Evolutionary conservation across 2,113 vertebrate genomes (phyloP).

Genomic region (Pelmatolapia mariae): DNA sequence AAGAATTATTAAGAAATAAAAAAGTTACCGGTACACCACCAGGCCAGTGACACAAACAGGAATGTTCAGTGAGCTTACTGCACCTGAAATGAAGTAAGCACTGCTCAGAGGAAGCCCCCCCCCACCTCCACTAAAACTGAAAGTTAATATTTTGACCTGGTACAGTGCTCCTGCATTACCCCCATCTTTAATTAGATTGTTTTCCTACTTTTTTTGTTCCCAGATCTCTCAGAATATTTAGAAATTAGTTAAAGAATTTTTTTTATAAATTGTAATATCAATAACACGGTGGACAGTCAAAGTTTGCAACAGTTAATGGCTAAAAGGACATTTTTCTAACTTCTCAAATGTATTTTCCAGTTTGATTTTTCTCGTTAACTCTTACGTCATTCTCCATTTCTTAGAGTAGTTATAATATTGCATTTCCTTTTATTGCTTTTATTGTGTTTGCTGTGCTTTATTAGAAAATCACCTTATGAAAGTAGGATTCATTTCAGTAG

Average conservation of each 20-base stretch:
- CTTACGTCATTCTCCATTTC: not conserved
- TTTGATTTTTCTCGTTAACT: not conserved
- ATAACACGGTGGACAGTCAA: rapidly evolving
- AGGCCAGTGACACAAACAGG: not conserved
- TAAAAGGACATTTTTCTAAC: not conserved
- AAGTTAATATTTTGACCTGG: not conserved
- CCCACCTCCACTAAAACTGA: not conserved
- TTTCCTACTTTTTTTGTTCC: not conserved
- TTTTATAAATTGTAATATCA: not conserved
- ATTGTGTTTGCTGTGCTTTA: not conserved
- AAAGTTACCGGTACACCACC: rapidly evolving
- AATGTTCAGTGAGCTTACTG: not conserved
- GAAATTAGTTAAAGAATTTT: not conserved
- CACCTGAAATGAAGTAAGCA: not conserved
- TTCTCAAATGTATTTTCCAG: not conserved
- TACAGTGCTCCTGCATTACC: not conserved
- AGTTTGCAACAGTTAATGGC: not conserved
- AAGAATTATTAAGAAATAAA: not conserved
- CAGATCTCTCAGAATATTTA: not conserved
- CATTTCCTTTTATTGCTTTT: not conserved
- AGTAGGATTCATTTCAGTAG: not conserved
- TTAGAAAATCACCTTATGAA: not conserved
- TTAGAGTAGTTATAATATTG: not conserved
- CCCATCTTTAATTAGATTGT: not conserved
- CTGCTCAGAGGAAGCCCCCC: not conserved